Percentiles rank a stretch among this genome's conserved stretches.
These are phyloP conservation scores for Spicauda simplicius DNA, from an alignment of 2,888 invertebrate genomes.

Conservation along the genomic window DNA sequence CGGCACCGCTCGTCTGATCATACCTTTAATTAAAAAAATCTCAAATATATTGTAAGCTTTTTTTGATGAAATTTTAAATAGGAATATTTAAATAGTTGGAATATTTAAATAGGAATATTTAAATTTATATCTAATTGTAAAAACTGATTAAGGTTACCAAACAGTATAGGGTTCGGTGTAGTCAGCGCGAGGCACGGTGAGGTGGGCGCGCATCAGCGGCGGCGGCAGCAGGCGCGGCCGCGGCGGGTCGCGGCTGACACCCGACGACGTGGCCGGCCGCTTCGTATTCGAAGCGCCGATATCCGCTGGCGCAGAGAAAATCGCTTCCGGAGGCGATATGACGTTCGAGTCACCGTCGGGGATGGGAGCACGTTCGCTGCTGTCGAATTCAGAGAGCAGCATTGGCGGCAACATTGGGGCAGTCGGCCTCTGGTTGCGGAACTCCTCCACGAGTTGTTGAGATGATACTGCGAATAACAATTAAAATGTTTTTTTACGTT, in stretches of 20 bases:
- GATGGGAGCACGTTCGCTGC: slow-evolving; percentile 43
- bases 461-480: slow-evolving; percentile 53
- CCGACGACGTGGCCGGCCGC: neutral
- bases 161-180: slow-evolving; percentile 65
- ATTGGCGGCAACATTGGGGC: slow-evolving; percentile 61
- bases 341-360: slow-evolving; percentile 42
- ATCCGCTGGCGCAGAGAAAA: neutral
- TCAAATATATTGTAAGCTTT: too few relatives aligned
- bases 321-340: neutral
- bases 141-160: too few relatives aligned
- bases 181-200: slow-evolving; percentile 63
- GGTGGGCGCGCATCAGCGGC: slow-evolving; percentile 54
- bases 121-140: too few relatives aligned
- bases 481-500: neutral
- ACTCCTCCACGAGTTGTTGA: slow-evolving; percentile 56
- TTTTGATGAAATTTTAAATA: too few relatives aligned
- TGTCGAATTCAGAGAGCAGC: slow-evolving; percentile 49
- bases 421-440: slow-evolving; percentile 54
- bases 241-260: slow-evolving; percentile 43
- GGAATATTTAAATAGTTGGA: too few relatives aligned
- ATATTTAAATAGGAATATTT: too few relatives aligned
- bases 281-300: neutral
- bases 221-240: slow-evolving; percentile 55
- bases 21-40: slow-evolving; percentile 49
- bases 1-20: slow-evolving; percentile 62